phyloP scores from a whole-genome alignment of 2,797 vertebrate species.

The Mormyrops boulengeri region DNA sequence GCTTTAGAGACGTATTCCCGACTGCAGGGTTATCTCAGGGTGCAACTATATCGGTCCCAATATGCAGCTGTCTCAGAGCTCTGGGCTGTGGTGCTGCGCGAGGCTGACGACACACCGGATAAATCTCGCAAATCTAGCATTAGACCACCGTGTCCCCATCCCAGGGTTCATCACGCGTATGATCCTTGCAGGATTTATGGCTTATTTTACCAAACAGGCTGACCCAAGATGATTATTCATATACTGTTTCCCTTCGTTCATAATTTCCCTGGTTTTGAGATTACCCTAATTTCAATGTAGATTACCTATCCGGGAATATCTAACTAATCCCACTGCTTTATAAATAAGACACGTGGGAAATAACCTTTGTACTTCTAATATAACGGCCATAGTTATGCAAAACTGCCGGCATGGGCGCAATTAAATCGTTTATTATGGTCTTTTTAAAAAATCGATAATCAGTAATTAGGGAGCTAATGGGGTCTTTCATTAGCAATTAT shows the following conservation, averaged over 20 bases:
- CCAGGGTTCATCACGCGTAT: background rate
- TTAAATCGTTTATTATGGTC: background rate
- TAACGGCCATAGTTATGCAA: background rate
- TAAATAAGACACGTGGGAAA: background rate
- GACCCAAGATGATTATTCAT: background rate
- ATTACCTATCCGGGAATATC: background rate
- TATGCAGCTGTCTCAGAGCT: background rate
- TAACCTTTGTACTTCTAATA: background rate
- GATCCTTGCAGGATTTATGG: background rate
- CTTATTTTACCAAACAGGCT: background rate
- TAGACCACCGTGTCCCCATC: background rate
- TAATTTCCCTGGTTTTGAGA: background rate
- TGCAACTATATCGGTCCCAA: background rate
- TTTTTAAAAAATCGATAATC: background rate
- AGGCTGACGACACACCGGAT: background rate
- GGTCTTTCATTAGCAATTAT: background rate
- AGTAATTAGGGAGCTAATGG: background rate
- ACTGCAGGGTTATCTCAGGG: background rate
- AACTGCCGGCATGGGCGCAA: background rate
- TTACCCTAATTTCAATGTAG: background rate
- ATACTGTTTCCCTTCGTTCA: background rate
- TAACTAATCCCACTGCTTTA: background rate
- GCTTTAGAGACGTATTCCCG: background rate
- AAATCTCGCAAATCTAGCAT: background rate
- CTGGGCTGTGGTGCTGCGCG: background rate